phyloP scores from a whole-genome alignment of 2,113 vertebrate genomes.

The Todiramphus saurophagus region DNA sequence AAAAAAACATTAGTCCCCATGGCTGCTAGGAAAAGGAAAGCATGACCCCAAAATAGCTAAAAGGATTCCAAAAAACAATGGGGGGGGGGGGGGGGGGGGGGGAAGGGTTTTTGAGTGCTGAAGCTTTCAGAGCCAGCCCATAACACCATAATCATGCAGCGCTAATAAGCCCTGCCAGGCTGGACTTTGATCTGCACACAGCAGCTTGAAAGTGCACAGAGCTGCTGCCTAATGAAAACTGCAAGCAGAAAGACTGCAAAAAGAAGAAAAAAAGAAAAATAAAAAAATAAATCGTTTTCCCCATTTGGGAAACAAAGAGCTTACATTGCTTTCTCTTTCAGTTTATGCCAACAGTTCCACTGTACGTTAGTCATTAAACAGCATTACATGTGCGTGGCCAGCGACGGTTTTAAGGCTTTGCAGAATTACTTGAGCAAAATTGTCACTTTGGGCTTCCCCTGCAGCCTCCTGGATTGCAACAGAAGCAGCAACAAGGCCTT shows the following conservation, averaged over 20 bases:
- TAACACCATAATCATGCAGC: constrained; percentile 31
- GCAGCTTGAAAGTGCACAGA: constrained; percentile 18
- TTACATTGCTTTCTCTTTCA: constrained; percentile 34
- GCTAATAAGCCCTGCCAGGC: constrained; percentile 56
- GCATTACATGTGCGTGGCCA: neutral
- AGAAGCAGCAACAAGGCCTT: constrained; percentile 10
- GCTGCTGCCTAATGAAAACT: constrained; percentile 46
- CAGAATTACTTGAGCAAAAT: neutral
- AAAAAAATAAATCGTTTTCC: neutral
- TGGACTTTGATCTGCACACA: constrained; percentile 58
- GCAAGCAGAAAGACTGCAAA: neutral
- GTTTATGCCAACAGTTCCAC: constrained; percentile 6
- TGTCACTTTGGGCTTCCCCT: neutral
- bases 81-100: too few relatives aligned
- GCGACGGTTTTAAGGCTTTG: neutral
- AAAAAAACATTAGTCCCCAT: neutral
- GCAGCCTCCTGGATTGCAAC: neutral
- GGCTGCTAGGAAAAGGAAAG: neutral
- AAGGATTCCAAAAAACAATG: neutral
- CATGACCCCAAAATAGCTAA: neutral
- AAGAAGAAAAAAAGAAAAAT: neutral
- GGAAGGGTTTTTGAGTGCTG: neutral
- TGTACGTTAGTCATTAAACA: neutral
- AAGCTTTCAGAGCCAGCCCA: constrained; percentile 39
- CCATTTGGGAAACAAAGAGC: neutral